These are phyloP conservation scores for Triplophysa tibetana DNA, from an alignment of 2,113 vertebrate species.

Conservation along the genomic window DNA sequence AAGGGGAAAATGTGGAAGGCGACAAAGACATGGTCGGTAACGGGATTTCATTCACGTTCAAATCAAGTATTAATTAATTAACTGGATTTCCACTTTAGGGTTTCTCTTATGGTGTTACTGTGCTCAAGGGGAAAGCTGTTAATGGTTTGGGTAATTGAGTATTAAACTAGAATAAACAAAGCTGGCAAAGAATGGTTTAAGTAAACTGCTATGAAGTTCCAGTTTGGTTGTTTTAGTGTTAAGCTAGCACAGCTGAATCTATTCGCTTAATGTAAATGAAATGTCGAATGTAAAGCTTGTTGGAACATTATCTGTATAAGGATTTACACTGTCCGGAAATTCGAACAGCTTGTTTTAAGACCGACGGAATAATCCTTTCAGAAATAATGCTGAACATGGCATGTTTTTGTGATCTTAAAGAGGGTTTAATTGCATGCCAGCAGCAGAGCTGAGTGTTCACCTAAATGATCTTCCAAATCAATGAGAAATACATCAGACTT, in stretches of 20 bases:
- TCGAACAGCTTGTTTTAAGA: conserved; percentile 13
- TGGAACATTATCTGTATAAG: not conserved
- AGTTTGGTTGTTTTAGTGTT: conserved; percentile 41
- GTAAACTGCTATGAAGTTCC: conserved; percentile 26
- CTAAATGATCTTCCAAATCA: conserved; percentile 60
- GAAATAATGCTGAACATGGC: conserved; percentile 11
- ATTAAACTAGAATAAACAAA: conserved; percentile 45
- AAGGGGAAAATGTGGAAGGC: conserved; percentile 44
- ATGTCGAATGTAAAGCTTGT: not conserved
- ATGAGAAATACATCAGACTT: conserved; percentile 56
- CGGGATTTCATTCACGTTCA: conserved; percentile 60
- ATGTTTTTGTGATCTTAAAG: conserved; percentile 16
- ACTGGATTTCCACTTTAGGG: conserved; percentile 52
- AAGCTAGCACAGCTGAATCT: not conserved
- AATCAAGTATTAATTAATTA: conserved; percentile 69
- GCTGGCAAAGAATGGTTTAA: conserved; percentile 23
- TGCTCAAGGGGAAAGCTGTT: conserved; percentile 44
- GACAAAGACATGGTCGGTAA: conserved; percentile 57
- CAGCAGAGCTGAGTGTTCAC: conserved; percentile 19
- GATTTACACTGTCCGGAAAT: conserved; percentile 5
- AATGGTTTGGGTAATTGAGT: conserved; percentile 38
- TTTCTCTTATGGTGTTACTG: conserved; percentile 42
- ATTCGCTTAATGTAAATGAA: not conserved
- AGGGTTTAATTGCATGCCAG: conserved; percentile 36
- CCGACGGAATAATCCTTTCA: not conserved